These are phyloP conservation scores for Aleiodes alternator DNA, from an alignment of 2,888 invertebrate species.

Conservation along the genomic window DNA sequence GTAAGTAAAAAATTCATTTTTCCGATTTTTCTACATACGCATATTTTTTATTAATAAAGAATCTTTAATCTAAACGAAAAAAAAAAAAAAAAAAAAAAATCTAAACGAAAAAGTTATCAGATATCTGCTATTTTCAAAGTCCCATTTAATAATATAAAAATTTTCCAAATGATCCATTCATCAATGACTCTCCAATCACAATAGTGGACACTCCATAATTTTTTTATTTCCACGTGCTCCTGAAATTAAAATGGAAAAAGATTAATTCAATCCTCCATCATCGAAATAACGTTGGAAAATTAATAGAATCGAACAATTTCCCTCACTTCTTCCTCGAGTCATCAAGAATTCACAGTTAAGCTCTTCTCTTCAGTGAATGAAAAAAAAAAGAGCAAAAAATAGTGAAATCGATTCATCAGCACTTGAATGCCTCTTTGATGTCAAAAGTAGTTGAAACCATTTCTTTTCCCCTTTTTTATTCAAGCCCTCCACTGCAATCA, in stretches of 20 bases:
- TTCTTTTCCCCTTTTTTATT: background rate
- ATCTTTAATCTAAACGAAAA: too few species aligned
- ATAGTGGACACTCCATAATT: background rate
- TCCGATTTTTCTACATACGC: too few species aligned
- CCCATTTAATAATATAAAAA: background rate
- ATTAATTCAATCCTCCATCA: background rate
- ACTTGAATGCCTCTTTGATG: conserved; percentile 2
- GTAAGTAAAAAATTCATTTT: too few species aligned
- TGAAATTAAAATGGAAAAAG: too few species aligned
- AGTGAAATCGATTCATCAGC: background rate
- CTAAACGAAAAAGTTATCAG: too few species aligned
- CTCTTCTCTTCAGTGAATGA: background rate
- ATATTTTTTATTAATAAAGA: too few species aligned
- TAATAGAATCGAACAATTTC: too few species aligned
- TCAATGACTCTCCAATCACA: background rate
- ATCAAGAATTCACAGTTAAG: too few species aligned
- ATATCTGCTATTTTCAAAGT: too few species aligned
- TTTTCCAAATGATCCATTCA: background rate
- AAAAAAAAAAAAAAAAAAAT: too few species aligned
- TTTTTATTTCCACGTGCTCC: background rate
- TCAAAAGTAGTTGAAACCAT: conserved; percentile 2
- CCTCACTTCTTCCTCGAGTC: too few species aligned
- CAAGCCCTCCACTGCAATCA: conserved; percentile 13
- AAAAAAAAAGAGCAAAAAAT: background rate
- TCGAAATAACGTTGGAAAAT: background rate